Evolutionary conservation across 2,797 vertebrate genomes (phyloP).

Genomic region (Aldrovandia affinis): DNA sequence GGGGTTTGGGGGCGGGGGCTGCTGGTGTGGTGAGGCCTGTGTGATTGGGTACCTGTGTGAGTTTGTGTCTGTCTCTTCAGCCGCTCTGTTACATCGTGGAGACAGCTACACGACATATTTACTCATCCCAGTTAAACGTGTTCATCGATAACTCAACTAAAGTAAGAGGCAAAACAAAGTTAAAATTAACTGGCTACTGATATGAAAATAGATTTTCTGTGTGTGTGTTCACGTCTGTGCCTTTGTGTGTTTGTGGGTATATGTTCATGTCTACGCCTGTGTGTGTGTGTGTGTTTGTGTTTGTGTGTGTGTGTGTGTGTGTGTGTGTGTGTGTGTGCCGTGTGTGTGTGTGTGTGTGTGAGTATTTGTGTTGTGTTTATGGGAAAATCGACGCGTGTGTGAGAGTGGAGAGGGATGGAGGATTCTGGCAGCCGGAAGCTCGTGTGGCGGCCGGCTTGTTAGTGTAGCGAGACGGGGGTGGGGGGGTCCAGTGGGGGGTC

Average conservation of each 20-base stretch:
- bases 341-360: conserved; percentile 27
- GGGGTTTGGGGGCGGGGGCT: conserved; percentile 17
- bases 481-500: conserved; percentile 75
- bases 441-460: conserved; percentile 76
- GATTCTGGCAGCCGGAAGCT: conserved; percentile 59
- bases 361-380: conserved; percentile 38
- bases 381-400: too few species aligned
- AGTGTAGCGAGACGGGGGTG: conserved; percentile 71
- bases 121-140: not conserved
- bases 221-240: conserved; percentile 20
- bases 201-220: not conserved
- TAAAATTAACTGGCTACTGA: conserved; percentile 3
- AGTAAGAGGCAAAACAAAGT: not conserved
- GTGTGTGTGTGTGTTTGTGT: not conserved
- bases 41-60: conserved; percentile 22
- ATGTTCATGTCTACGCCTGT: conserved; percentile 15
- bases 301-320: not conserved
- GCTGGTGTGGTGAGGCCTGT: conserved; percentile 5
- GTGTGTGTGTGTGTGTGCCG: conserved; percentile 34
- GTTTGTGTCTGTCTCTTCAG: conserved; percentile 9
- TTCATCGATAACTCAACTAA: not conserved
- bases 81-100: not conserved
- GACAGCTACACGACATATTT: conserved; percentile 8
- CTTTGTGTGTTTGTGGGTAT: conserved; percentile 43
- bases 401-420: conserved; percentile 35